These are phyloP conservation scores for Gopherus flavomarginatus DNA, from an alignment of 2,113 vertebrate species.

Conservation along the genomic window DNA sequence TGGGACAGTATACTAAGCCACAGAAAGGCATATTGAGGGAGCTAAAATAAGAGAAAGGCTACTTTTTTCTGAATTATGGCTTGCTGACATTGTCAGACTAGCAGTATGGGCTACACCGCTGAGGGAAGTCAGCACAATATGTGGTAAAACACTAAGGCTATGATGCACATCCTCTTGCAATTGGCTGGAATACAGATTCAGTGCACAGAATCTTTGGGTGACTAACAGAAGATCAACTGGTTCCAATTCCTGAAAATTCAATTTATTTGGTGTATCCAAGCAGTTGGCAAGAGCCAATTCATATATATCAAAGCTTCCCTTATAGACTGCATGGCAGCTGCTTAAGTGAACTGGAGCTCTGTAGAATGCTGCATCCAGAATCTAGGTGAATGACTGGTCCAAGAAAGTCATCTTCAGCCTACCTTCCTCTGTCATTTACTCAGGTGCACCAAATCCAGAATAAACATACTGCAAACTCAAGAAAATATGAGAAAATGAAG, in stretches of 20 bases:
- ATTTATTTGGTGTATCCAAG: not conserved
- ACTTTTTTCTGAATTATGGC: slow-evolving; percentile 1
- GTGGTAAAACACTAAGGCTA: not conserved
- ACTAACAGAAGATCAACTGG: not conserved
- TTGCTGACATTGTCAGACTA: not conserved
- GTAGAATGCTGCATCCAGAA: not conserved
- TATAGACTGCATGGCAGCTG: not conserved
- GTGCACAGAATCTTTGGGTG: not conserved
- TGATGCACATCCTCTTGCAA: not conserved
- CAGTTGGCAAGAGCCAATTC: not conserved
- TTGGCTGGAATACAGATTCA: not conserved
- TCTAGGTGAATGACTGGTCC: not conserved
- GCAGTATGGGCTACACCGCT: not conserved
- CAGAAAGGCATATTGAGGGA: not conserved
- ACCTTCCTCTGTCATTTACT: not conserved
- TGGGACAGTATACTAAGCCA: not conserved
- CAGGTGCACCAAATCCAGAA: not conserved
- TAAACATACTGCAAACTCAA: not conserved
- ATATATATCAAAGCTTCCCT: too few species aligned
- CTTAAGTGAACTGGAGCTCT: not conserved
- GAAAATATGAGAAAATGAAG: not conserved
- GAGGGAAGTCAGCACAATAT: not conserved
- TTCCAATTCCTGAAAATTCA: not conserved
- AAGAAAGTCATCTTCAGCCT: not conserved
- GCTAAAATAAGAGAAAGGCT: not conserved